Conservation (phyloP, 2,113 vertebrate species). For the Speoplatyrhinus poulsoni region DNA sequence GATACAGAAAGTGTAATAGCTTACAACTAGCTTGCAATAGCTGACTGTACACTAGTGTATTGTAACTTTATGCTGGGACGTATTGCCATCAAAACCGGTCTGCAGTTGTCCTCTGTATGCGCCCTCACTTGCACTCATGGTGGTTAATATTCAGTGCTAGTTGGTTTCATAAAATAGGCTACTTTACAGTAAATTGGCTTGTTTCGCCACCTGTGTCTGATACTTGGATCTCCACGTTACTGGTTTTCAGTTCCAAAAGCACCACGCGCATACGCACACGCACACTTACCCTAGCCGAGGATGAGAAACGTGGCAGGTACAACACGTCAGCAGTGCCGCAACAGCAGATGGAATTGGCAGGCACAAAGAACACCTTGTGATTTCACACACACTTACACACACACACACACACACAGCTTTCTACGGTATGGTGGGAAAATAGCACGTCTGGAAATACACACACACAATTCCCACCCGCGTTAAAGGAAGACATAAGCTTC, state of each 20-base stretch:
- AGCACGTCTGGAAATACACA: slow-evolving; percentile 54
- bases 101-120: no score
- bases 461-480: slow-evolving; percentile 10
- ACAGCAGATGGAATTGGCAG: slow-evolving; percentile 69
- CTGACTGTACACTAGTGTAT: no score
- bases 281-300: slow-evolving; percentile 18
- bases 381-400: slow-evolving; percentile 42
- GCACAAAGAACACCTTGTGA: slow-evolving; percentile 49
- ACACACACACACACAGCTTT: slow-evolving; percentile 43
- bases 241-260: slow-evolving; percentile 63
- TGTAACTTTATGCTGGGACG: no score
- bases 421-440: slow-evolving; percentile 44
- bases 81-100: no score
- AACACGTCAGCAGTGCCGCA: slow-evolving; percentile 64
- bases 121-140: no score
- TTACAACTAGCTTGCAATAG: no score
- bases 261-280: slow-evolving; percentile 20
- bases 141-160: no score
- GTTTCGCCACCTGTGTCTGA: no score
- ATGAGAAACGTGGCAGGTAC: slow-evolving; percentile 69
- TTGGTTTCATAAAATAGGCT: no score
- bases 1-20: no score
- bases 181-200: no score
- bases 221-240: slow-evolving; percentile 38
- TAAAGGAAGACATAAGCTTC: slow-evolving; percentile 22